Conservation (phyloP, 1,140 invertebrate species). For the Cryptotermes secundus region DNA sequence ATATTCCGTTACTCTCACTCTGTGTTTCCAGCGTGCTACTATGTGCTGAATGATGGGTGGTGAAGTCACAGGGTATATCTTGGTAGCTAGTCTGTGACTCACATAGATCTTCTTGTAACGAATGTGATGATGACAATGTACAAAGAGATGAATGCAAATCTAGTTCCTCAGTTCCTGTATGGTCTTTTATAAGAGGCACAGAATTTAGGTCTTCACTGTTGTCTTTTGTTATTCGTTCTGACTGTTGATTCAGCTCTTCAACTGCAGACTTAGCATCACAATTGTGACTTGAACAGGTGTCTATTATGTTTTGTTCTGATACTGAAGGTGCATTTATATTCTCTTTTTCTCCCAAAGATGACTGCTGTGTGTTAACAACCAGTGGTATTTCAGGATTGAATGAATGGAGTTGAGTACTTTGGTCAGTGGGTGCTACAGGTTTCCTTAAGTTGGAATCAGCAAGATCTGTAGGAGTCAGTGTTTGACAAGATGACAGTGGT, state of each 20-base stretch:
- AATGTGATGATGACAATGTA: not conserved
- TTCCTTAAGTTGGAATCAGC: not conserved
- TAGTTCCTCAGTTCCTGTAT: not conserved
- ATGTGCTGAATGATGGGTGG: not conserved
- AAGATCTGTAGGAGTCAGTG: not conserved
- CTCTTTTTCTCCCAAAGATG: not conserved
- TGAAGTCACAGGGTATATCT: not conserved
- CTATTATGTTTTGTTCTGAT: not conserved
- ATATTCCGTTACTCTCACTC: not conserved
- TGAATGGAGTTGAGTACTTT: not conserved
- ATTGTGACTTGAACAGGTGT: not conserved
- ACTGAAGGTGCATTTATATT: conserved; percentile 3
- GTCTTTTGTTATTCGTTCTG: not conserved
- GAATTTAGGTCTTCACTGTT: not conserved
- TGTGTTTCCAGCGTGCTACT: not conserved
- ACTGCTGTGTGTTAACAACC: not conserved
- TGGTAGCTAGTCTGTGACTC: not conserved
- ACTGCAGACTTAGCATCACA: too few relatives aligned
- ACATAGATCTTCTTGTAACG: not conserved
- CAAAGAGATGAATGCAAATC: not conserved
- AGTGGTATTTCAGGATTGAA: not conserved
- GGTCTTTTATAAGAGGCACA: not conserved
- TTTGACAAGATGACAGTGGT: not conserved
- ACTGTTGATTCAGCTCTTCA: not conserved
- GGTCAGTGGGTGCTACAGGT: not conserved